Evolutionary conservation across 2,888 invertebrate species (phyloP).

Genomic region (Noctua janthe): DNA sequence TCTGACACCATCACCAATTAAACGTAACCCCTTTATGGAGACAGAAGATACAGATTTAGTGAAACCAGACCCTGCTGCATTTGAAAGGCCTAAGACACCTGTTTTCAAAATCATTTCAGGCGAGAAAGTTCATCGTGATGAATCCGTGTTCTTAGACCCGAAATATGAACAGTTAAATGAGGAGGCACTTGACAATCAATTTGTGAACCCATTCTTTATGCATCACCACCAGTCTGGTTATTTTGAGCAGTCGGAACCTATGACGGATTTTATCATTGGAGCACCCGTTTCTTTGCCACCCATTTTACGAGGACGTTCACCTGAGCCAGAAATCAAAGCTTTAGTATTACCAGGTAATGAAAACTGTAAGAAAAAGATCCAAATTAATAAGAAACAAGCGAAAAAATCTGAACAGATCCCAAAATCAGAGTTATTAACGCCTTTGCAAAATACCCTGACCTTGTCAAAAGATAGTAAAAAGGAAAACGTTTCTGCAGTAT

Average conservation of each 20-base stretch:
- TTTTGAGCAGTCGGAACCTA: slow-evolving; percentile 69
- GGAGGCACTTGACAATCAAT: slow-evolving; percentile 78
- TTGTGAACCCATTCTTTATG: slow-evolving; percentile 83
- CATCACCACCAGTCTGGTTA: slow-evolving; percentile 75
- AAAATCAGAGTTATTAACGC: slow-evolving; percentile 69
- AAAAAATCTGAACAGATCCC: slow-evolving; percentile 51
- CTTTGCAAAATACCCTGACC: slow-evolving; percentile 65
- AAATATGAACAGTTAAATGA: slow-evolving; percentile 70
- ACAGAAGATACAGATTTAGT: slow-evolving; percentile 71
- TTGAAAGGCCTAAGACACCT: slow-evolving; percentile 83
- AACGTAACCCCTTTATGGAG: slow-evolving; percentile 78
- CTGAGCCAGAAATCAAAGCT: slow-evolving; percentile 79
- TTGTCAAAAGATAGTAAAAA: slow-evolving; percentile 60
- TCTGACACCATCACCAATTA: slow-evolving; percentile 65
- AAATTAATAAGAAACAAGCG: slow-evolving; percentile 50
- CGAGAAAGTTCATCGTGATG: slow-evolving; percentile 75
- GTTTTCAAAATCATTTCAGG: slow-evolving; percentile 84
- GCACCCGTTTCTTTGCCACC: slow-evolving; percentile 88
- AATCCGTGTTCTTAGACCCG: slow-evolving; percentile 76
- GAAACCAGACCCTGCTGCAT: slow-evolving; percentile 69
- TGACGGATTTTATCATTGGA: slow-evolving; percentile 88
- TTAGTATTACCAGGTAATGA: slow-evolving; percentile 71
- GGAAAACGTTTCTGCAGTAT: slow-evolving; percentile 63
- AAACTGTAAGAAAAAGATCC: slow-evolving; percentile 40
- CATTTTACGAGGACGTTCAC: slow-evolving; percentile 78